Conservation (phyloP, 1,140 invertebrate species). For the Drosophila repletoides region DNA sequence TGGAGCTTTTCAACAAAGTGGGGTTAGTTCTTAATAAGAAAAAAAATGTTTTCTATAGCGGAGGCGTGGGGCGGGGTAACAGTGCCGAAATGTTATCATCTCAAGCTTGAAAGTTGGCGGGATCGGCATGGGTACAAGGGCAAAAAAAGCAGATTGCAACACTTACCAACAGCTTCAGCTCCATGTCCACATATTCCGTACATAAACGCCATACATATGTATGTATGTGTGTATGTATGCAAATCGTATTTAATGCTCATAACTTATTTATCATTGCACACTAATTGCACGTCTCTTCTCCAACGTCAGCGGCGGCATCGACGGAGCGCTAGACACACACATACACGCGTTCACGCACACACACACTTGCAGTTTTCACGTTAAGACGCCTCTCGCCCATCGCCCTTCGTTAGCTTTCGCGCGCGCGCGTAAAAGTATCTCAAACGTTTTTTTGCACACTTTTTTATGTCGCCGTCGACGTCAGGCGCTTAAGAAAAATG, state of each 20-base stretch:
- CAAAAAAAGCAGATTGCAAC: too few relatives aligned
- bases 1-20: too few relatives aligned
- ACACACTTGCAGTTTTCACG: constrained; percentile 12
- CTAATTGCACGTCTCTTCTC: constrained; percentile 44
- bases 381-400: constrained; percentile 37
- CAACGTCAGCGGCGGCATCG: constrained; percentile 2
- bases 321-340: constrained; percentile 38
- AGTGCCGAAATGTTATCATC: too few relatives aligned
- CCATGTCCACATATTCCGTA: background rate
- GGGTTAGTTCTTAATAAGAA: too few relatives aligned
- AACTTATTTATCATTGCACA: constrained; percentile 46
- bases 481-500: constrained; percentile 45
- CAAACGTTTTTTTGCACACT: constrained; percentile 59
- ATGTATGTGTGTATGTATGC: constrained; percentile 2
- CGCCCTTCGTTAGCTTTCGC: constrained; percentile 40
- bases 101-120: too few relatives aligned
- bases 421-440: constrained; percentile 75
- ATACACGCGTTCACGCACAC: constrained; percentile 3
- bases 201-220: background rate
- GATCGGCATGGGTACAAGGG: too few relatives aligned
- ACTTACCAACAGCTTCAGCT: too few relatives aligned
- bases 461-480: constrained; percentile 37
- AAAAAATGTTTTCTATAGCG: too few relatives aligned
- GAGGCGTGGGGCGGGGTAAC: too few relatives aligned
- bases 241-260: constrained; percentile 31